These are phyloP conservation scores for Pyrrhia umbra DNA, from an alignment of 2,888 invertebrate species.

Conservation along the genomic window DNA sequence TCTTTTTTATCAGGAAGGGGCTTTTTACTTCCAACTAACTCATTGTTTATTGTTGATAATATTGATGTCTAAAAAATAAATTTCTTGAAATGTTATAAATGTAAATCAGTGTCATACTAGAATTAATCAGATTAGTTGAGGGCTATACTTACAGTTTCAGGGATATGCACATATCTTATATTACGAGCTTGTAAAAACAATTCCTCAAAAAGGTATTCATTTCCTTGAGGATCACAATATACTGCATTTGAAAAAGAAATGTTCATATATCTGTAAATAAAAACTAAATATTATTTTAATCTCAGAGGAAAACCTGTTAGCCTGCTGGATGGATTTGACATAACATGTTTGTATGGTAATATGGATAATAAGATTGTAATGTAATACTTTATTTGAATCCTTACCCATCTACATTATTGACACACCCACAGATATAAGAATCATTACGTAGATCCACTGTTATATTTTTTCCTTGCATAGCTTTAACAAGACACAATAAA, in stretches of 20 bases:
- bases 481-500: constrained; percentile 91
- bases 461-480: constrained; percentile 90
- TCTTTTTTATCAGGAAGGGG: constrained; percentile 67
- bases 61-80: constrained; percentile 85
- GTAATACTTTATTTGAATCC: constrained; percentile 41
- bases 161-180: constrained; percentile 92
- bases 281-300: constrained; percentile 14
- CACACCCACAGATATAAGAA: constrained; percentile 90
- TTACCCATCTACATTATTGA: constrained; percentile 92
- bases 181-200: constrained; percentile 92
- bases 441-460: constrained; percentile 93
- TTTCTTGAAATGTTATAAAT: background rate
- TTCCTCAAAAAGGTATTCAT: constrained; percentile 90
- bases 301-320: background rate
- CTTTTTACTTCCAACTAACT: constrained; percentile 73
- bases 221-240: constrained; percentile 91
- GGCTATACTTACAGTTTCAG: constrained; percentile 84
- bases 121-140: background rate
- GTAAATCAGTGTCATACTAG: background rate
- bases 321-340: too few relatives aligned
- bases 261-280: constrained; percentile 91
- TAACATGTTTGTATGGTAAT: background rate
- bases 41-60: constrained; percentile 85
- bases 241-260: constrained; percentile 91
- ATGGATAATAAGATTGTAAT: background rate